Base-by-base conservation (phyloP, 2,797 vertebrate genomes). In the Neostethus bicornis region DNA sequence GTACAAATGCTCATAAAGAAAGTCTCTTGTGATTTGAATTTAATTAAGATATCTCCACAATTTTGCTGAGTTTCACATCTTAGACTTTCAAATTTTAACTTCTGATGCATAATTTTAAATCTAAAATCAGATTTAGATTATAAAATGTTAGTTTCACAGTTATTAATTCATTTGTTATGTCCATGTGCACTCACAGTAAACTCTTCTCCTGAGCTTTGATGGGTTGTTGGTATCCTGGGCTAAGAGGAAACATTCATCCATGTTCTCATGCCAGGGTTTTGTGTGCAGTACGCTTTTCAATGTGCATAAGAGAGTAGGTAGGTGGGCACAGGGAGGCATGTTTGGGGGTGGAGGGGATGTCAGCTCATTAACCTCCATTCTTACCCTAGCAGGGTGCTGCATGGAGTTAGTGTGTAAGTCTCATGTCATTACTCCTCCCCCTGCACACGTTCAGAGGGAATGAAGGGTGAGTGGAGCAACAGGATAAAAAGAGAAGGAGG, bases 301-400 rank as follows among this genome's bases (percentile, higher is more conserved):
- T 49, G 66, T 79, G 73, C 71, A 64, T 62, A 61, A 65, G 70
- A 50, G 65, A 61, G 61, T 25, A 51, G 37, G 69, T 78, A 66
- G 73, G 73, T 55, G 59, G 62, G 71, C 56, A 75, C 14, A 34
- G 59, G 62, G 59, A 63, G 80, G 79, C 62, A 77, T 84, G 81
- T 79, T 78, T 28, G n/a, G 73, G 49, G 82, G 75, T 61, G 79
- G 82, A 85, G 67, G 80, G 72, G 54, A 82, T 87, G 87, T 88
- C 85, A 88, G 84, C 78, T 89, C 84, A 87, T 89, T 89, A 90
- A 87, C 85, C 83, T 76, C 85, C 75, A 81, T 85, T 87, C 79
- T 87, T 67, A 63, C 61, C 70, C 28, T 48, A 51, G 72, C 52
- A 62, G 26, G 43, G 61, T 11, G n/a, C 77, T 70, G 78, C 43